phyloP scores from a whole-genome alignment of 1,140 invertebrate genomes.

The Ips nitidus region DNA sequence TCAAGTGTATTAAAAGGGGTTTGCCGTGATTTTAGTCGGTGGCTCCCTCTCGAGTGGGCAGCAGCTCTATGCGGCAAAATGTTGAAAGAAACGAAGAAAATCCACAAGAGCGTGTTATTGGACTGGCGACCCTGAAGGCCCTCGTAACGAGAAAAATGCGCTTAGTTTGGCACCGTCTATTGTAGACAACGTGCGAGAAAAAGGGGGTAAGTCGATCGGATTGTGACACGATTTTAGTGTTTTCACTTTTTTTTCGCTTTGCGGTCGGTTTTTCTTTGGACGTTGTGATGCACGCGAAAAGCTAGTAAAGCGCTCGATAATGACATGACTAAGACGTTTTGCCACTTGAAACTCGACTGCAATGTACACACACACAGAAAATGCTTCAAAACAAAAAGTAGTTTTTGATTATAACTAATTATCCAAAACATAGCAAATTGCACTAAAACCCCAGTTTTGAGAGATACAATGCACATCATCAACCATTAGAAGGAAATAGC shows the following conservation, averaged over 20 bases:
- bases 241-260: not conserved
- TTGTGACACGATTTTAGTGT: too few relatives aligned
- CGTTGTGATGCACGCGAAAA: not conserved
- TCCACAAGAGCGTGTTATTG: constrained; percentile 42
- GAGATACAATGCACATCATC: too few relatives aligned
- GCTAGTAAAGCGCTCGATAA: constrained; percentile 2
- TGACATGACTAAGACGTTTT: constrained; percentile 16
- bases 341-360: not conserved
- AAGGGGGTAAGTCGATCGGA: constrained; percentile 23
- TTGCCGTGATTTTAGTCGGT: constrained; percentile 37
- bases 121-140: constrained; percentile 17
- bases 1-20: too few relatives aligned
- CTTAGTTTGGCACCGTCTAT: constrained; percentile 34
- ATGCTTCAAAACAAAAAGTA: too few relatives aligned
- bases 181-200: constrained; percentile 40
- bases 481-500: too few relatives aligned
- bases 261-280: not conserved
- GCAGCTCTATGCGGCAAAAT: constrained; percentile 48
- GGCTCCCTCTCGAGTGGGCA: constrained; percentile 48
- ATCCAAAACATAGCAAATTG: too few relatives aligned
- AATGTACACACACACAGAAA: not conserved
- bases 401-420: too few relatives aligned
- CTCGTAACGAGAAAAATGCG: constrained; percentile 36
- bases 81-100: constrained; percentile 50
- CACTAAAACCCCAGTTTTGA: too few relatives aligned